Evolutionary conservation across 2,797 vertebrate genomes (phyloP).

Genomic region (Hippocampus kuda): DNA sequence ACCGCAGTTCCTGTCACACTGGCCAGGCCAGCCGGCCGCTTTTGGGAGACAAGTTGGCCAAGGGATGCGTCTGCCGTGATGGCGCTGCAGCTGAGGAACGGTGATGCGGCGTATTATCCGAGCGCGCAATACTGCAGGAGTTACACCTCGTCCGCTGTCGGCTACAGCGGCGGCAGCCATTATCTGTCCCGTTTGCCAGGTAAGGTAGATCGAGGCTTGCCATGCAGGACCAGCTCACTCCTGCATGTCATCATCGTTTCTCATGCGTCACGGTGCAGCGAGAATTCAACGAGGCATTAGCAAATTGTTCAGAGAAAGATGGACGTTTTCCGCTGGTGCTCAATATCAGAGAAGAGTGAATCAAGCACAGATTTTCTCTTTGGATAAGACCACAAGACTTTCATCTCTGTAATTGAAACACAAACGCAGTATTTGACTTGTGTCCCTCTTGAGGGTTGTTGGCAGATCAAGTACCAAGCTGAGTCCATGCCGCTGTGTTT

Average conservation of each 20-base stretch:
- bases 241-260: slow-evolving; percentile 17
- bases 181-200: slow-evolving; percentile 67
- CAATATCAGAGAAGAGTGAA: background rate
- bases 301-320: slow-evolving; percentile 11
- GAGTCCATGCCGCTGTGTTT: background rate
- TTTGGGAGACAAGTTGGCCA: slow-evolving; percentile 60
- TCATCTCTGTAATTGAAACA: slow-evolving; percentile 14
- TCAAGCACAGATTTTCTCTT: background rate
- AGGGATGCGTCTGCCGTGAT: slow-evolving; percentile 66
- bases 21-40: slow-evolving; percentile 37
- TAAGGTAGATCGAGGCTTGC: slow-evolving; percentile 43
- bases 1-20: slow-evolving; percentile 30
- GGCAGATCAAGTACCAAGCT: background rate
- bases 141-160: slow-evolving; percentile 55
- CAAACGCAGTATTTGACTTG: background rate
- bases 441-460: background rate
- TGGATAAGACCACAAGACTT: slow-evolving; percentile 1
- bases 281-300: slow-evolving; percentile 4
- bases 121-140: slow-evolving; percentile 62
- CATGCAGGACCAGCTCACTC: background rate
- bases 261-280: slow-evolving; percentile 24
- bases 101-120: slow-evolving; percentile 64
- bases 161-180: slow-evolving; percentile 61
- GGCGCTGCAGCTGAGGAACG: slow-evolving; percentile 70
- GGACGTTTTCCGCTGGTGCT: slow-evolving; percentile 17